Percentiles rank a stretch among this genome's conserved stretches.
These are phyloP conservation scores for Apamea crenata DNA, from an alignment of 2,888 invertebrate species.

Conservation along the genomic window DNA sequence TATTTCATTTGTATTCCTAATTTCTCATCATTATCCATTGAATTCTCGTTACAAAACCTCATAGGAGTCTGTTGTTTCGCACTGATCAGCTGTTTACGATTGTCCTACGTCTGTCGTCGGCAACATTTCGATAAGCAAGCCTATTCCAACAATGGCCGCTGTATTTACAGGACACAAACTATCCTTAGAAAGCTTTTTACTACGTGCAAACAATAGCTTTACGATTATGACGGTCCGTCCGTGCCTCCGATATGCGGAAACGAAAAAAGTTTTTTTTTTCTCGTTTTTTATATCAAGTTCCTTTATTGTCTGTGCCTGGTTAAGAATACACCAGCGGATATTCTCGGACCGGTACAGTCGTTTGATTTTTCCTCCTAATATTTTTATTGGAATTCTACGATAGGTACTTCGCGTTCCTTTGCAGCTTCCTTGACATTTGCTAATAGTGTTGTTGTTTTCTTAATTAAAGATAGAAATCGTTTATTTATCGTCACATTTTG, in stretches of 20 bases:
- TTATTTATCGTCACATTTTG: neutral
- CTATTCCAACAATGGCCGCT: slow-evolving; percentile 39
- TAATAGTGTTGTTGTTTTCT: slow-evolving; percentile 9
- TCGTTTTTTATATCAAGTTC: slow-evolving; percentile 13
- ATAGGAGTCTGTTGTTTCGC: slow-evolving; percentile 29
- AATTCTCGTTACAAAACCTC: slow-evolving; percentile 13
- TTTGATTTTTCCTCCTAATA: slow-evolving; percentile 23
- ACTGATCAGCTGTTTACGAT: slow-evolving; percentile 45
- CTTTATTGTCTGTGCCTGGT: slow-evolving; percentile 31
- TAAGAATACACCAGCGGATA: slow-evolving; percentile 32
- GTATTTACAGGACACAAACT: slow-evolving; percentile 51
- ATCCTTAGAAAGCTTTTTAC: slow-evolving; percentile 55
- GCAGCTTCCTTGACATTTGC: slow-evolving; percentile 9
- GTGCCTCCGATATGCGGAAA: slow-evolving; percentile 51
- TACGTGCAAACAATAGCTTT: slow-evolving; percentile 61
- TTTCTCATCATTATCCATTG: neutral
- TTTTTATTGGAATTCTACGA: slow-evolving; percentile 22
- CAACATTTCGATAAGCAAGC: slow-evolving; percentile 37
- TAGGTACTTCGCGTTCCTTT: slow-evolving; percentile 2
- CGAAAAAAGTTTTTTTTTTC: slow-evolving; percentile 31
- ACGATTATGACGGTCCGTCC: slow-evolving; percentile 53
- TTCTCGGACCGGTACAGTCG: slow-evolving; percentile 16
- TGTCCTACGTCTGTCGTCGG: slow-evolving; percentile 7
- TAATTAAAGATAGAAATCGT: slow-evolving; percentile 13
- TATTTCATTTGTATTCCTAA: neutral